Evolutionary conservation across 1,140 invertebrate species (phyloP).

Genomic region (Holcopasites calliopsidis): DNA sequence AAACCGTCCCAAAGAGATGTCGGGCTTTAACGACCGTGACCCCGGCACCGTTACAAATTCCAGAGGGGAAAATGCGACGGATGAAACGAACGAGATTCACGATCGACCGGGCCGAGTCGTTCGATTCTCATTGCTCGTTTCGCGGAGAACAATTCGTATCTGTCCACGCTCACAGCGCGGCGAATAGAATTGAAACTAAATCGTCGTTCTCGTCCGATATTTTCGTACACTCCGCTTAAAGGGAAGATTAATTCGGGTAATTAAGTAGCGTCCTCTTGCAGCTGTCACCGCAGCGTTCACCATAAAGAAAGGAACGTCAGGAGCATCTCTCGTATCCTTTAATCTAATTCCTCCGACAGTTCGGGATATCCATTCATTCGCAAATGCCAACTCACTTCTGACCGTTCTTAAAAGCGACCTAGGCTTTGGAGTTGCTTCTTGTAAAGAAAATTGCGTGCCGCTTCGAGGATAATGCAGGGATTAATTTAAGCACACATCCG

Average conservation of each 20-base stretch:
- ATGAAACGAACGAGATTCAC: conserved; percentile 35
- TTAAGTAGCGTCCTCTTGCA: conserved; percentile 22
- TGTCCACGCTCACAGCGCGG: not conserved
- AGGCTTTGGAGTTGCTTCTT: too few relatives aligned
- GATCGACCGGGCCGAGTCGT: conserved; percentile 10
- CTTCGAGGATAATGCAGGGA: too few relatives aligned
- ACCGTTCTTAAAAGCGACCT: not conserved
- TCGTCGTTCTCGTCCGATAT: not conserved
- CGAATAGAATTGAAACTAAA: conserved; percentile 13
- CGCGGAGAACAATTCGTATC: not conserved
- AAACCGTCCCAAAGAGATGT: conserved; percentile 15
- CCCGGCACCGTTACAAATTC: conserved; percentile 27
- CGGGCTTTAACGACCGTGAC: conserved; percentile 22
- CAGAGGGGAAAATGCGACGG: conserved; percentile 9
- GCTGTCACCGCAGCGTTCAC: not conserved
- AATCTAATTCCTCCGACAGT: conserved; percentile 4
- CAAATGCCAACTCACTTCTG: not conserved
- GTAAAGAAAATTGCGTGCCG: too few relatives aligned
- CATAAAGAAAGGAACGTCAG: not conserved
- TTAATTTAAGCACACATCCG: too few relatives aligned
- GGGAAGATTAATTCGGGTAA: conserved; percentile 18
- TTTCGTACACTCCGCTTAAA: not conserved
- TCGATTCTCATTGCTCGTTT: conserved; percentile 30
- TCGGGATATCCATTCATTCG: not conserved
- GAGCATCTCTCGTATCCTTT: not conserved